These are phyloP conservation scores for Lasioglossum leucozonium DNA, from an alignment of 2,888 invertebrate genomes.

Conservation along the genomic window DNA sequence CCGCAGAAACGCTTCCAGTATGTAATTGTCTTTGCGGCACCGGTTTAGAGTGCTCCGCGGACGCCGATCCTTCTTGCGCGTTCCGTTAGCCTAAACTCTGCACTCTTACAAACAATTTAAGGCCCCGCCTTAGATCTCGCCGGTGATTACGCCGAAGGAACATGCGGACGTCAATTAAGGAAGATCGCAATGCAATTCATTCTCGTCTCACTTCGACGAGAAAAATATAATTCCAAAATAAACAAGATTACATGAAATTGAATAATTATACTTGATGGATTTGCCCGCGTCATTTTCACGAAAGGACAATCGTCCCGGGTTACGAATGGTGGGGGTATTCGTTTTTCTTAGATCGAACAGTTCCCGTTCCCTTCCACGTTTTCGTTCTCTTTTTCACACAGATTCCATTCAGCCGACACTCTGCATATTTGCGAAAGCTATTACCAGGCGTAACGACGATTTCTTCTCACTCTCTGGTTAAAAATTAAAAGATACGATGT, in stretches of 20 bases:
- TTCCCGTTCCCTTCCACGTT: not conserved
- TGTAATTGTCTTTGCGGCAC: slow-evolving; percentile 35
- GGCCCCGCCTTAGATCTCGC: not conserved
- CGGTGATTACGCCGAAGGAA: not conserved
- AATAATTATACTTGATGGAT: too few relatives aligned
- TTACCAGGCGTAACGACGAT: not conserved
- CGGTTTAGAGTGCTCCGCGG: slow-evolving; percentile 6
- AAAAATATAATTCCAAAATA: too few relatives aligned
- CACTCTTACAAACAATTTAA: not conserved
- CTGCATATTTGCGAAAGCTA: not conserved
- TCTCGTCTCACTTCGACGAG: too few relatives aligned
- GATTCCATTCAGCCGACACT: not conserved
- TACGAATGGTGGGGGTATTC: too few relatives aligned
- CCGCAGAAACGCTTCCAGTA: slow-evolving; percentile 48
- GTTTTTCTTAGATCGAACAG: too few relatives aligned
- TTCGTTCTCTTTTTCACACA: not conserved
- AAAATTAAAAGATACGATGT: not conserved
- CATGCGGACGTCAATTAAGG: too few relatives aligned
- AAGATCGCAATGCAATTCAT: too few relatives aligned
- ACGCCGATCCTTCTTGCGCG: not conserved
- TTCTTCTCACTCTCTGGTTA: not conserved
- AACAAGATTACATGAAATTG: too few relatives aligned
- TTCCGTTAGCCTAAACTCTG: not conserved
- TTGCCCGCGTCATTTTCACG: too few relatives aligned
- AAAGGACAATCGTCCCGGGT: too few relatives aligned